These are phyloP conservation scores for Leuctra nigra DNA, from an alignment of 2,888 invertebrate species.

Conservation along the genomic window DNA sequence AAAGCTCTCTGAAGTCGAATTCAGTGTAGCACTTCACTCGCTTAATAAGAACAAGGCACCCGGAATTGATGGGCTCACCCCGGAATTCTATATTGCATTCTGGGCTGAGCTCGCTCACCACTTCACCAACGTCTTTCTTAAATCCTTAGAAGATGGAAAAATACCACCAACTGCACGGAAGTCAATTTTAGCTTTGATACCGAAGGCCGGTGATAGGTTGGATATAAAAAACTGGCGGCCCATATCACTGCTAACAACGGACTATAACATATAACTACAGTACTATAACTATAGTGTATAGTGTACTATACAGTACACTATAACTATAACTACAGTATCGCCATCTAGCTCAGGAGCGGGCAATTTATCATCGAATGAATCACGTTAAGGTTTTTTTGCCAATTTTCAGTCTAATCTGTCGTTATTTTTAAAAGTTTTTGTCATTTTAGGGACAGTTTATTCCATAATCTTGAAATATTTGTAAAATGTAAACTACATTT, in stretches of 20 bases:
- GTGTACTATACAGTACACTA: no score
- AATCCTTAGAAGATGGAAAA: neutral
- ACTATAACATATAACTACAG: slow-evolving; percentile 21
- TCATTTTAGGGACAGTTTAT: no score
- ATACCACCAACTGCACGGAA: neutral
- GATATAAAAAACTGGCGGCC: slow-evolving; percentile 19
- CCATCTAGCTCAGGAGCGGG: no score
- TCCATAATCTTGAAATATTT: no score
- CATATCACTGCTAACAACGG: slow-evolving; percentile 8
- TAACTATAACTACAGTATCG: no score
- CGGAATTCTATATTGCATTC: neutral
- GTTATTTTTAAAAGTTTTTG: no score
- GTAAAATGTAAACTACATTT: no score
- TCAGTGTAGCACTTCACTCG: neutral
- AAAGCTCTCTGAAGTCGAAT: neutral
- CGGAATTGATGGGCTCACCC: slow-evolving; percentile 10
- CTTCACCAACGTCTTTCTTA: neutral
- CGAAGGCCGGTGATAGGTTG: neutral
- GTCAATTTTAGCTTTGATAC: neutral
- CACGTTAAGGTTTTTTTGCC: no score
- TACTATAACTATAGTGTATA: no score
- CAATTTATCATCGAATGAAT: no score
- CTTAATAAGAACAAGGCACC: neutral
- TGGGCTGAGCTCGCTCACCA: neutral
- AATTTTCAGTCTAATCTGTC: no score